Conservation (phyloP, 2,888 invertebrate species). For the Pomacea canaliculata region DNA sequence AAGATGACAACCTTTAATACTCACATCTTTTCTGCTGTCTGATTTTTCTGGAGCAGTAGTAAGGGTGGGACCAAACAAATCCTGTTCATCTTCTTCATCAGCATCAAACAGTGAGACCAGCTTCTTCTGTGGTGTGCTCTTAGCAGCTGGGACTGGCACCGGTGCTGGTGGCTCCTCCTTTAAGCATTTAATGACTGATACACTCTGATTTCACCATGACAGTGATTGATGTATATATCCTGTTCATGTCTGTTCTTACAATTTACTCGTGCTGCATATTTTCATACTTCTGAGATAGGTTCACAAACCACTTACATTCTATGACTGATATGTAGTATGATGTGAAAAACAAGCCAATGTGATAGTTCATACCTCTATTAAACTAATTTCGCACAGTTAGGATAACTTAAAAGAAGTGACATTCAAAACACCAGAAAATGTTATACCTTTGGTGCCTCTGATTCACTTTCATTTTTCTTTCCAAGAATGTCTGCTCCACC, state of each 20-base stretch:
- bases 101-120: slow-evolving; percentile 32
- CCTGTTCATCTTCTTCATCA: slow-evolving; percentile 44
- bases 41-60: neutral
- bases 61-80: slow-evolving; percentile 44
- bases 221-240: too few species aligned
- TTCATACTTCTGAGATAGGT: too few species aligned
- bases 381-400: too few species aligned
- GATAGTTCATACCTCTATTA: too few species aligned
- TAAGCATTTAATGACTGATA: too few species aligned
- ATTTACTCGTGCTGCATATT: too few species aligned
- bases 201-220: too few species aligned
- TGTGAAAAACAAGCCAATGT: too few species aligned
- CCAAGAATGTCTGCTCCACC: slow-evolving; percentile 40
- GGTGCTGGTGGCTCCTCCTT: slow-evolving; percentile 7
- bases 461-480: slow-evolving; percentile 20
- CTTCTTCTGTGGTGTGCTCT: slow-evolving; percentile 24
- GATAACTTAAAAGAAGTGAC: too few species aligned
- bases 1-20: neutral
- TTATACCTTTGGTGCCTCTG: slow-evolving; percentile 13
- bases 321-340: too few species aligned
- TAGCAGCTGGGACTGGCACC: slow-evolving; percentile 26
- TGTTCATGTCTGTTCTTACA: too few species aligned
- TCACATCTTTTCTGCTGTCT: slow-evolving; percentile 19
- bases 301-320: too few species aligned
- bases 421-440: neutral